These are phyloP conservation scores for Odontophorus gujanensis DNA, from an alignment of 2,113 vertebrate species.

Conservation along the genomic window DNA sequence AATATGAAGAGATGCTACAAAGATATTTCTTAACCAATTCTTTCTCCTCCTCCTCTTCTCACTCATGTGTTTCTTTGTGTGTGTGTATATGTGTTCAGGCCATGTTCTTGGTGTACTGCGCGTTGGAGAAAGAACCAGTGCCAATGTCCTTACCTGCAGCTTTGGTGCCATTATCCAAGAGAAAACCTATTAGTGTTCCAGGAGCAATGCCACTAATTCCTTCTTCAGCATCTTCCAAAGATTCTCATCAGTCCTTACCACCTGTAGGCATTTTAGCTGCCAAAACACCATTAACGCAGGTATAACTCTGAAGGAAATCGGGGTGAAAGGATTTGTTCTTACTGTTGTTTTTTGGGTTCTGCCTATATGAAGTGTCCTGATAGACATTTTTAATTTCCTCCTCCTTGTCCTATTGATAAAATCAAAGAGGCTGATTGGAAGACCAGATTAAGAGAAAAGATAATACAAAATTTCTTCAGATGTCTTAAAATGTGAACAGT, in stretches of 20 bases:
- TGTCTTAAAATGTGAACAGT: not conserved
- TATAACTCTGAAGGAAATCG: slow-evolving; percentile 31
- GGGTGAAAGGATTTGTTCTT: not conserved
- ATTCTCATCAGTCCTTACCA: slow-evolving; percentile 83
- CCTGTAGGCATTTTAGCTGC: slow-evolving; percentile 83
- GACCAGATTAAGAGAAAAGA: not conserved
- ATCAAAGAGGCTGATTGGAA: not conserved
- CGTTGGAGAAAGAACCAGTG: slow-evolving; percentile 94
- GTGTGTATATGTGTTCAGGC: slow-evolving; percentile 79
- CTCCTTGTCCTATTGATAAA: not conserved
- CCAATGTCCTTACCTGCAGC: slow-evolving; percentile 93
- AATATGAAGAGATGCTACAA: not conserved
- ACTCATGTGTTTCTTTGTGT: not conserved
- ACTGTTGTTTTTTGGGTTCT: not conserved
- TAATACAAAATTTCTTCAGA: not conserved
- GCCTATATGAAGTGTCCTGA: not conserved
- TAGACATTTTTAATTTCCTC: not conserved
- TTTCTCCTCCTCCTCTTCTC: not conserved
- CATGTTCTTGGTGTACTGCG: slow-evolving; percentile 98
- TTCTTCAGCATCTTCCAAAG: slow-evolving; percentile 85
- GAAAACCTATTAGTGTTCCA: slow-evolving; percentile 86
- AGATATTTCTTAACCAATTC: not conserved
- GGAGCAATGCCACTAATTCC: slow-evolving; percentile 83
- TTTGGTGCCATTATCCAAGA: slow-evolving; percentile 94
- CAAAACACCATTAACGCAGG: slow-evolving; percentile 76